A percentile compares a stretch with the other conserved stretches of the same genome.
These are phyloP conservation scores for Carpatolechia fugitivella DNA, from an alignment of 2,888 invertebrate species.

Conservation along the genomic window DNA sequence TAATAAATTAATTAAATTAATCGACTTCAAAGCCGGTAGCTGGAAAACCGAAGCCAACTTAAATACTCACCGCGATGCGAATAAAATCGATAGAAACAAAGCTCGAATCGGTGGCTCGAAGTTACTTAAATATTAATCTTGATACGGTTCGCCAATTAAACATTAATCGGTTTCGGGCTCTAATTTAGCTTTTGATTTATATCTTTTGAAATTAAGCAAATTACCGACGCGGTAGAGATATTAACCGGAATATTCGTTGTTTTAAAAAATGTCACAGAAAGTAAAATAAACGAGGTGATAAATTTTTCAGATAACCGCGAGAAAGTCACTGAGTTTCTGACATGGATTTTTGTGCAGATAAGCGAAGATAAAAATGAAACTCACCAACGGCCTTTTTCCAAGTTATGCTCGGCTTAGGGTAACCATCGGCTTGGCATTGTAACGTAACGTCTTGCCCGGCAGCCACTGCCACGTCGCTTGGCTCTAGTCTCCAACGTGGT, in stretches of 20 bases:
- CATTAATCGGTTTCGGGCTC: slow-evolving; percentile 7
- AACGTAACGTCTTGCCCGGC: slow-evolving; percentile 90
- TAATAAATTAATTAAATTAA: not conserved
- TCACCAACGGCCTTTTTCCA: slow-evolving; percentile 94
- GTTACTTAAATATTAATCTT: slow-evolving; percentile 10
- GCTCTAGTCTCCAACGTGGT: slow-evolving; percentile 93
- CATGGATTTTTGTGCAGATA: slow-evolving; percentile 7
- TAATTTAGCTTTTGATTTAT: slow-evolving; percentile 17
- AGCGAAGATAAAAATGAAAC: slow-evolving; percentile 27
- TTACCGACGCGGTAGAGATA: slow-evolving; percentile 5
- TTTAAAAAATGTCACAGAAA: slow-evolving; percentile 13
- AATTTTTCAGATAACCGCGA: slow-evolving; percentile 18
- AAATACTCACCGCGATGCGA: not conserved
- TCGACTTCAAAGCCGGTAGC: not conserved
- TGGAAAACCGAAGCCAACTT: not conserved
- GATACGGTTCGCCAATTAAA: slow-evolving; percentile 11
- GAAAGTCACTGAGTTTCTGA: slow-evolving; percentile 13
- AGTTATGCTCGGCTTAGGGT: slow-evolving; percentile 91
- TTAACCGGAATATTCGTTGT: slow-evolving; percentile 11
- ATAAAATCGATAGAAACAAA: slow-evolving; percentile 8
- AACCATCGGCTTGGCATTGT: slow-evolving; percentile 94
- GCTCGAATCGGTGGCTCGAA: not conserved
- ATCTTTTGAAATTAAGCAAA: slow-evolving; percentile 1
- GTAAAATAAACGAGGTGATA: slow-evolving; percentile 21
- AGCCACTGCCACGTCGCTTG: slow-evolving; percentile 88